These are phyloP conservation scores for Eupithecia centaureata DNA, from an alignment of 2,888 invertebrate genomes.

Conservation along the genomic window DNA sequence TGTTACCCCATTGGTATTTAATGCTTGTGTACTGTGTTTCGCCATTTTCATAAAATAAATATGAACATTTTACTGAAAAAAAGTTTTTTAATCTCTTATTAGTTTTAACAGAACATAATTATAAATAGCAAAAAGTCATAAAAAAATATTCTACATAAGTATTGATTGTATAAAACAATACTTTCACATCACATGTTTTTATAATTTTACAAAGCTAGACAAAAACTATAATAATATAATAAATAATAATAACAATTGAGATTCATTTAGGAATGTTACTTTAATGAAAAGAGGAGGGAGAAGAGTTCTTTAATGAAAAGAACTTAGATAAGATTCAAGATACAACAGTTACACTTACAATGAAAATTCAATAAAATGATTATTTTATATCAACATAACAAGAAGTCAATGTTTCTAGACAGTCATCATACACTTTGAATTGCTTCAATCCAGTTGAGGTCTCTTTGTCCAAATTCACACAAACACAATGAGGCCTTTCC, in stretches of 20 bases:
- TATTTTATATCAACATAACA: conserved; percentile 22
- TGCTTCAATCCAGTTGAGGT: conserved; percentile 67
- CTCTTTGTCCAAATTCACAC: conserved; percentile 84
- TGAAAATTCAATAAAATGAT: not conserved
- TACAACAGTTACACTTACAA: not conserved
- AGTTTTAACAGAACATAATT: no score
- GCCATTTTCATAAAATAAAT: conserved; percentile 12
- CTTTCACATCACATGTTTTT: no score
- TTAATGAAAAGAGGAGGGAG: not conserved
- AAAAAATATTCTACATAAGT: no score
- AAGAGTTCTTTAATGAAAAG: not conserved
- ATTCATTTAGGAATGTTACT: not conserved
- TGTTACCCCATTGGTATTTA: conserved; percentile 26
- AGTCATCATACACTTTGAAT: conserved; percentile 33
- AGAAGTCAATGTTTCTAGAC: conserved; percentile 12
- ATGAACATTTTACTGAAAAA: not conserved
- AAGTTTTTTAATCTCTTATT: not conserved
- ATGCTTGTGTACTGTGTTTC: conserved; percentile 21
- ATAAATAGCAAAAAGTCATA: no score
- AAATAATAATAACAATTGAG: not conserved
- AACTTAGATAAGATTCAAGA: not conserved
- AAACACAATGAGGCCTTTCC: conserved; percentile 91
- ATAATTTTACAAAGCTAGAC: no score
- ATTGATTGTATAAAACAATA: no score
- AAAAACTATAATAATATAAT: no score